Conservation (phyloP, 2,888 invertebrate species). For the Macaria notata region DNA sequence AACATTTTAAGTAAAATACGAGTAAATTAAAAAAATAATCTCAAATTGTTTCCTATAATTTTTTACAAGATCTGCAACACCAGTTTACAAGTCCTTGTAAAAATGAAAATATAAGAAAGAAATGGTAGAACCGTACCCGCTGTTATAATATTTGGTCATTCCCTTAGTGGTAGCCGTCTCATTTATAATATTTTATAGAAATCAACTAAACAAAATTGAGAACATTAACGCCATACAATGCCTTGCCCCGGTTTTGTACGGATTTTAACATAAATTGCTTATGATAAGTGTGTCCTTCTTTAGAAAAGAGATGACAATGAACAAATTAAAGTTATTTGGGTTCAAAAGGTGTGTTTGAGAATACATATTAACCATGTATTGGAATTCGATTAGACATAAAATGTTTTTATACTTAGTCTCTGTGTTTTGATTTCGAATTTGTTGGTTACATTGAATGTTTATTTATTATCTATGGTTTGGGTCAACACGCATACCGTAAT, state of each 20-base stretch:
- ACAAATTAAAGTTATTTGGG: slow-evolving; percentile 30
- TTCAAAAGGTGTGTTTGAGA: slow-evolving; percentile 23
- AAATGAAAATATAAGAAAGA: too few species aligned
- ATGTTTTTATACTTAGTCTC: not conserved
- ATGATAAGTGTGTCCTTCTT: slow-evolving; percentile 60
- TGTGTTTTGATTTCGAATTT: not conserved
- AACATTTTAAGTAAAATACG: too few species aligned
- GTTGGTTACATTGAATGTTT: not conserved
- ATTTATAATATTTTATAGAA: slow-evolving; percentile 82
- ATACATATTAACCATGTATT: not conserved
- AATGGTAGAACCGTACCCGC: slow-evolving; percentile 33
- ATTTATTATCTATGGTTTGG: too few species aligned
- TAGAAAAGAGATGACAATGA: slow-evolving; percentile 28
- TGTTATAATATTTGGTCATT: slow-evolving; percentile 78
- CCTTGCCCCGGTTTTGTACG: slow-evolving; percentile 64
- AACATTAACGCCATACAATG: slow-evolving; percentile 74
- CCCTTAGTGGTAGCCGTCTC: slow-evolving; percentile 79
- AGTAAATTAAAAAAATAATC: too few species aligned
- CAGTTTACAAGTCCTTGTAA: too few species aligned
- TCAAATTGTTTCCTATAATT: too few species aligned
- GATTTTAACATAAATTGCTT: slow-evolving; percentile 69
- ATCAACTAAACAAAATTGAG: slow-evolving; percentile 78
- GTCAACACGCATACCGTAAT: too few species aligned
- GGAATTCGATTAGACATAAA: not conserved
- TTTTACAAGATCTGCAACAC: too few species aligned